phyloP scores from a whole-genome alignment of 2,113 vertebrate species.

The Dryoscopus gambensis region DNA sequence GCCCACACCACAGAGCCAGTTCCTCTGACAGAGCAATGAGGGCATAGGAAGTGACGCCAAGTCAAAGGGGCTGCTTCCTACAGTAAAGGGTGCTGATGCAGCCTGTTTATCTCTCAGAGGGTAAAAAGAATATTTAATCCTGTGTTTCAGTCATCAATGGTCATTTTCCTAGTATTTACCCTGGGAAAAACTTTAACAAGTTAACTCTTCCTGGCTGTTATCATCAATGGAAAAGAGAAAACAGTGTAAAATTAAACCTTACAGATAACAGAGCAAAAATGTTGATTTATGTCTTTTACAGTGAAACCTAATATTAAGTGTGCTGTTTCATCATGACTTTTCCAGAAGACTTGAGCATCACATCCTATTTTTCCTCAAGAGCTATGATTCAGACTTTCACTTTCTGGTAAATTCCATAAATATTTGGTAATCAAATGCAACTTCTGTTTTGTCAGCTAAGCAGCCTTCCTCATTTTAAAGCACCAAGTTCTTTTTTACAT shows the following conservation, averaged over 20 bases:
- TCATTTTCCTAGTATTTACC: not conserved
- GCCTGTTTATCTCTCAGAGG: not conserved
- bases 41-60: rapidly evolving
- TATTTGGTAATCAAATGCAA: constrained; percentile 6
- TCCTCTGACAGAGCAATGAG: rapidly evolving
- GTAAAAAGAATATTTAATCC: not conserved
- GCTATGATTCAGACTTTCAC: not conserved
- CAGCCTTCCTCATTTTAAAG: not conserved
- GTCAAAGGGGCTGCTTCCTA: not conserved
- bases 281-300: not conserved
- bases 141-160: not conserved
- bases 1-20: not conserved
- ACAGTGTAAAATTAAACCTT: not conserved
- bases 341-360: not conserved
- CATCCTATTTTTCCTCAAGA: not conserved
- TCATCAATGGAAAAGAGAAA: not conserved
- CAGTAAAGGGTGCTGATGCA: not conserved
- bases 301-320: not conserved
- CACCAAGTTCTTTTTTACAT: not conserved
- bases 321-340: not conserved
- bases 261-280: not conserved
- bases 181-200: not conserved
- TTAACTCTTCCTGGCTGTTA: not conserved
- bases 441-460: not conserved
- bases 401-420: not conserved